phyloP scores from a whole-genome alignment of 2,113 vertebrate species.

The Malurus alboscapulatus region DNA sequence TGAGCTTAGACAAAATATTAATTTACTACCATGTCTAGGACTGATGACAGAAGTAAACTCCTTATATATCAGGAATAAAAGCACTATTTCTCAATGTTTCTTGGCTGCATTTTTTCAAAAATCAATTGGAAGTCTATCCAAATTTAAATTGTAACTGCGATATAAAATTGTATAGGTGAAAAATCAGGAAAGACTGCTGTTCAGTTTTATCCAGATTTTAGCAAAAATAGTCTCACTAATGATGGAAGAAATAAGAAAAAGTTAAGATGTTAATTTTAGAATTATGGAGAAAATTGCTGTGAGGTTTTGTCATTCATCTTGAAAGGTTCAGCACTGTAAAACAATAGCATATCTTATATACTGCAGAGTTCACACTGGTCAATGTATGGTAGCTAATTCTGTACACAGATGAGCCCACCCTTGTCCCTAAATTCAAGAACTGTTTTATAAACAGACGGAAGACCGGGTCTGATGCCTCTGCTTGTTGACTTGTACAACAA shows the following conservation, averaged over 20 bases:
- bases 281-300: background rate
- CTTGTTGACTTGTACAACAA: background rate
- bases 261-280: background rate
- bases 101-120: background rate
- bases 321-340: background rate
- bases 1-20: background rate
- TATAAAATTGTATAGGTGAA: background rate
- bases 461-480: background rate
- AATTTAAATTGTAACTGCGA: background rate
- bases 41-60: background rate
- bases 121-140: background rate
- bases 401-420: fast-evolving
- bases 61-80: background rate
- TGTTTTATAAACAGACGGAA: background rate
- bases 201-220: background rate
- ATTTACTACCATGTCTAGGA: background rate
- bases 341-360: background rate
- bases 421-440: background rate
- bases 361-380: background rate
- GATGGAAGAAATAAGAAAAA: background rate
- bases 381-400: background rate
- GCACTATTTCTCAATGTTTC: background rate
- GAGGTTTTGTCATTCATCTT: background rate
- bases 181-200: background rate
- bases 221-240: background rate